phyloP scores from a whole-genome alignment of 2,888 invertebrate species.

The Drosophila aldrichi region DNA sequence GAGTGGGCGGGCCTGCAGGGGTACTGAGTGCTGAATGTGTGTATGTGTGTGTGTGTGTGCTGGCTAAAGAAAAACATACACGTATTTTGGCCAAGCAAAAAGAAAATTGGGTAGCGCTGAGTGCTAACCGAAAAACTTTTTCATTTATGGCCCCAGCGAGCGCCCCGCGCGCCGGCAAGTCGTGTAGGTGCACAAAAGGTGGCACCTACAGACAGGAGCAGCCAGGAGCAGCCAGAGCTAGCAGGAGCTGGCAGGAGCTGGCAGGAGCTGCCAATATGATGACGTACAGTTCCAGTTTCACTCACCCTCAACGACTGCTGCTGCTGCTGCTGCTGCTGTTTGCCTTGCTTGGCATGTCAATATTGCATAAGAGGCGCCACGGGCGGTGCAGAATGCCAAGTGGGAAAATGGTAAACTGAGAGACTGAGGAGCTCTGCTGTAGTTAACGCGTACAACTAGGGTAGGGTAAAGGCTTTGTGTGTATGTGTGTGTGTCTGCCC shows the following conservation, averaged over 20 bases:
- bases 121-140: conserved; percentile 78
- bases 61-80: conserved; percentile 79
- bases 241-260: conserved; percentile 1
- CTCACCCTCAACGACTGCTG: conserved; percentile 6
- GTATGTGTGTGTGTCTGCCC: conserved; percentile 25
- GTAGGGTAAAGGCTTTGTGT: conserved; percentile 8
- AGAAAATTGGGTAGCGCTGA: conserved; percentile 77
- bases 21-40: neutral
- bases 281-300: conserved; percentile 34
- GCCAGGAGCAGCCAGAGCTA: conserved; percentile 16
- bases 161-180: conserved; percentile 3
- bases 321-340: conserved; percentile 32
- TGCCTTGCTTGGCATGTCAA: conserved; percentile 69
- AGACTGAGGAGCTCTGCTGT: conserved; percentile 46
- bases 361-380: conserved; percentile 77
- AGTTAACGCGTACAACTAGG: conserved; percentile 73
- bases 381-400: conserved; percentile 60
- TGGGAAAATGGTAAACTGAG: conserved; percentile 17
- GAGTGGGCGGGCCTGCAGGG: conserved; percentile 9
- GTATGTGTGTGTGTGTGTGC: conserved; percentile 24
- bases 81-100: conserved; percentile 77
- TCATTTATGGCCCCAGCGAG: conserved; percentile 58
- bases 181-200: conserved; percentile 52
- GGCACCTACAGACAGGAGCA: conserved; percentile 47
- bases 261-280: conserved; percentile 35